Base-by-base conservation (phyloP, 1,140 invertebrate species). In the Pachypsylla venusta region DNA sequence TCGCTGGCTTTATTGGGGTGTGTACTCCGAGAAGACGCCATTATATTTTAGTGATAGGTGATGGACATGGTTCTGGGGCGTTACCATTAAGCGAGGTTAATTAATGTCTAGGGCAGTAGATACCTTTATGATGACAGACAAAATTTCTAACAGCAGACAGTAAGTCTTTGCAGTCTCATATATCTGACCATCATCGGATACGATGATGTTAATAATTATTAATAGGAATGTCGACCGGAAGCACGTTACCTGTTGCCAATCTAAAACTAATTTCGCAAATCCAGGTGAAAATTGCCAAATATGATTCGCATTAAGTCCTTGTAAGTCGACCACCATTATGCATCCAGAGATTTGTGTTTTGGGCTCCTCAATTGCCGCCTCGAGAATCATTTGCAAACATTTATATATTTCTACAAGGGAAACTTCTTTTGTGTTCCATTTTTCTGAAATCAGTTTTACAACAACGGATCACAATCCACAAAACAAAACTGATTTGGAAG, bases 251-350 rank as follows among this genome's bases (percentile, higher is more conserved):
- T 82, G 85, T 60, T 83, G 75, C 75, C 79, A 85, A 53, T 78
- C 82, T 27, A 80, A 66, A 35, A 77, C 69, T 67, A 74, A 76
- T 67, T 75, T 80, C 42, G 79, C 85, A 71, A 77, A 82, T 63
- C 65, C 77, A 0, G 85, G 85, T 1, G 82, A 83, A 61, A 86
- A 77, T 16, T 84, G 78, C n/a, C 79, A 77, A 1, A 83, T 76
- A 27, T 89, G 85, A 22, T 68, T 71, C 22, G 87, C 61, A 0
- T 77, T 71, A 0, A 88, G 66, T 7, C 81, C 83, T 27, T 81
- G 76, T 70, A 84, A 75, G 67, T 88, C 83, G 1, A 87, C 66
- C 10, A 88, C 78, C 0, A 83, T 76, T 13, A 78, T 76, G 2
- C 74, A 71, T 1, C 82, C 82, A 7, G 67, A 60, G 7, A 77